Conservation (phyloP, 1,140 invertebrate genomes). For the Lepeophtheirus salmonis region DNA sequence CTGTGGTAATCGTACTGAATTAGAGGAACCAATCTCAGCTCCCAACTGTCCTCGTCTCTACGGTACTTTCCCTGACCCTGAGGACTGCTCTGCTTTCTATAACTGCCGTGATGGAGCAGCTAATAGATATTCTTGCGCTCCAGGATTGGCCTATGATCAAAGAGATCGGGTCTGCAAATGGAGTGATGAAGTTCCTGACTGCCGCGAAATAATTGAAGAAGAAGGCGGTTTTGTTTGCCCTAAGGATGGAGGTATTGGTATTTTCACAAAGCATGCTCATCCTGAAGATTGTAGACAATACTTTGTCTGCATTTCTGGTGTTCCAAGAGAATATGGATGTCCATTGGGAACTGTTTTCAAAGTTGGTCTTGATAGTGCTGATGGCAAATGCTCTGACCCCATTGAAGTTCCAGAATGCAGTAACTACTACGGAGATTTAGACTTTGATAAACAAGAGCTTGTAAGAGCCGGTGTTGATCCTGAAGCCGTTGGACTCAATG, state of each 20-base stretch:
- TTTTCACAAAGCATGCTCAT: constrained; percentile 81
- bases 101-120: constrained; percentile 89
- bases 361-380: constrained; percentile 62
- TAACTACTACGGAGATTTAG: constrained; percentile 17
- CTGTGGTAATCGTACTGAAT: constrained; percentile 50
- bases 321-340: constrained; percentile 77
- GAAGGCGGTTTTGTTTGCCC: constrained; percentile 62
- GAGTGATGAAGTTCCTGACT: constrained; percentile 78
- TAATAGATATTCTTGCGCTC: constrained; percentile 77
- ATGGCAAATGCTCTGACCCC: constrained; percentile 75
- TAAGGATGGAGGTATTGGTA: constrained; percentile 46
- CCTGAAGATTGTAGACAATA: constrained; percentile 86
- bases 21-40: constrained; percentile 63
- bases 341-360: constrained; percentile 89
- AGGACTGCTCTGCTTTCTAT: constrained; percentile 81
- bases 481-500: background rate
- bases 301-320: constrained; percentile 64
- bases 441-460: constrained; percentile 12
- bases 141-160: constrained; percentile 76
- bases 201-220: constrained; percentile 26
- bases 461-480: constrained; percentile 11
- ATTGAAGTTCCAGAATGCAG: constrained; percentile 73
- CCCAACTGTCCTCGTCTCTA: constrained; percentile 67
- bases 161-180: constrained; percentile 82
- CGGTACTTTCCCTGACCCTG: constrained; percentile 72